Evolutionary conservation across 2,888 invertebrate genomes (phyloP).

Genomic region (Polyploca ridens): DNA sequence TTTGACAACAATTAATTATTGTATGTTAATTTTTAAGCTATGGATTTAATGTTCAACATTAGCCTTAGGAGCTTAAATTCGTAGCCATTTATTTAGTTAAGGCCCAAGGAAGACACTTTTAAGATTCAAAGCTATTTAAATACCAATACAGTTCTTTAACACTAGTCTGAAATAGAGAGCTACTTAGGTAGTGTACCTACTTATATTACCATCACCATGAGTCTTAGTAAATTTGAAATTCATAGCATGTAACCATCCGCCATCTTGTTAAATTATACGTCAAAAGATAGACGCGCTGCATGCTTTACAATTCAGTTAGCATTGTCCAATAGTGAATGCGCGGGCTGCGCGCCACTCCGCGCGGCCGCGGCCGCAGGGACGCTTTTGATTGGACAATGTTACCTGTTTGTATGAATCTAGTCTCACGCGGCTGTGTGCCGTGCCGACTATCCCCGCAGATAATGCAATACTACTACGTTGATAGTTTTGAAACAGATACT

Average conservation of each 20-base stretch:
- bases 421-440: not conserved
- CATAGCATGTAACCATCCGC: not conserved
- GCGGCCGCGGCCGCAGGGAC: constrained; percentile 15
- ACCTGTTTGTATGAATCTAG: constrained; percentile 26
- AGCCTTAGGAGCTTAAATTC: too few species aligned
- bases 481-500: not conserved
- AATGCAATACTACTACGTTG: not conserved
- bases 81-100: too few species aligned
- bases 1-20: too few species aligned
- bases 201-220: not conserved
- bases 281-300: constrained; percentile 28
- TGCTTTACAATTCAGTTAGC: constrained; percentile 29
- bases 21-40: too few species aligned
- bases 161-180: too few species aligned
- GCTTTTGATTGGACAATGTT: constrained; percentile 29
- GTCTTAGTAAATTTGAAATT: not conserved
- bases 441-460: not conserved
- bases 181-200: too few species aligned
- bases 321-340: constrained; percentile 31
- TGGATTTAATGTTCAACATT: too few species aligned
- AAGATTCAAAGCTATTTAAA: too few species aligned
- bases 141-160: too few species aligned
- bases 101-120: too few species aligned
- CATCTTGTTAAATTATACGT: constrained; percentile 15
- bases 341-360: constrained; percentile 30